These are phyloP conservation scores for Bombus pascuorum DNA, from an alignment of 1,140 invertebrate species.

Conservation along the genomic window DNA sequence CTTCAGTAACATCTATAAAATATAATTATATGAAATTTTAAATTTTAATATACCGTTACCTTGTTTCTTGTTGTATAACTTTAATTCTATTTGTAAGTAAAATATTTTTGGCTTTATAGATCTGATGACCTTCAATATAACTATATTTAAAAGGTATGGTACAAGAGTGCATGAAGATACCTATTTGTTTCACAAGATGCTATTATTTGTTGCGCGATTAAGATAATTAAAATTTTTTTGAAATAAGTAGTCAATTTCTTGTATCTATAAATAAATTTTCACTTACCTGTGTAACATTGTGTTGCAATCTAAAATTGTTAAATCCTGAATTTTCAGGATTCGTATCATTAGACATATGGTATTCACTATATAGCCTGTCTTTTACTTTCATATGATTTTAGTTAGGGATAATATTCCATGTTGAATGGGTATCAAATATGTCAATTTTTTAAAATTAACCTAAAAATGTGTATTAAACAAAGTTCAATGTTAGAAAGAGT, in stretches of 20 bases:
- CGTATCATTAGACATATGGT: conserved; percentile 35
- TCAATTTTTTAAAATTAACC: neutral
- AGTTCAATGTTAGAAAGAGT: neutral
- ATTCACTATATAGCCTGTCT: conserved; percentile 23
- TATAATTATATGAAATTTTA: neutral
- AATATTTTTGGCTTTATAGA: conserved; percentile 68
- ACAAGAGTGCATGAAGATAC: conserved; percentile 45
- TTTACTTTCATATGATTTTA: conserved; percentile 22
- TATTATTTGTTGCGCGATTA: conserved; percentile 40
- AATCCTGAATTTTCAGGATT: conserved; percentile 35
- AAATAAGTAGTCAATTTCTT: conserved; percentile 63
- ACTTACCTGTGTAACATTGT: conserved; percentile 63
- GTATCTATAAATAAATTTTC: conserved; percentile 76
- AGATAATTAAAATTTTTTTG: conserved; percentile 47
- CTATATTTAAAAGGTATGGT: conserved; percentile 61
- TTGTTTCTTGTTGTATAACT: neutral
- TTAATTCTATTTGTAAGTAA: conserved; percentile 16
- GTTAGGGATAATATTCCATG: neutral
- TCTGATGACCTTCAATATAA: conserved; percentile 71
- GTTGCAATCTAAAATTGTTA: conserved; percentile 56
- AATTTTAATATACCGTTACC: neutral
- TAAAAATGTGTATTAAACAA: conserved; percentile 1
- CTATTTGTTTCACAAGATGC: conserved; percentile 57
- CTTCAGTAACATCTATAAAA: neutral
- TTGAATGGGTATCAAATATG: neutral